These are phyloP conservation scores for Erpobdella octoculata DNA, from an alignment of 2,888 invertebrate species.

Conservation along the genomic window DNA sequence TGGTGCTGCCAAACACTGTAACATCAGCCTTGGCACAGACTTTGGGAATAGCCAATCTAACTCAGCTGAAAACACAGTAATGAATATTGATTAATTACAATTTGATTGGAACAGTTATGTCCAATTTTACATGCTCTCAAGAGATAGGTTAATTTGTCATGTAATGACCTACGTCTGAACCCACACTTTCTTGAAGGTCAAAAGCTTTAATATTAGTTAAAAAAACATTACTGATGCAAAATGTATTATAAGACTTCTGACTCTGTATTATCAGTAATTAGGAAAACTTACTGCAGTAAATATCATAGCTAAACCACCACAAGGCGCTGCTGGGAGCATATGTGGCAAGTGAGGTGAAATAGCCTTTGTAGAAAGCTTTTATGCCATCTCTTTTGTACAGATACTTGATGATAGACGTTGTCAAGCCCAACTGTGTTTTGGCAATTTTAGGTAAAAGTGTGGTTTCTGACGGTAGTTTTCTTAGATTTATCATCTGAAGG, in stretches of 20 bases:
- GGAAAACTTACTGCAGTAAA: slow-evolving; percentile 72
- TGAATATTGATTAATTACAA: no score
- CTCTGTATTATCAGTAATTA: no score
- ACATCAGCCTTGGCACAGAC: slow-evolving; percentile 64
- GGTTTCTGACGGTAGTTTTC: slow-evolving; percentile 4
- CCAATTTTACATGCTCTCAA: background rate
- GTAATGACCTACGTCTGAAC: no score
- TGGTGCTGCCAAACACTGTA: slow-evolving; percentile 83
- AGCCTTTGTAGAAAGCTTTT: slow-evolving; percentile 84
- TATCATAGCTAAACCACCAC: slow-evolving; percentile 92
- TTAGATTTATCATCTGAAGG: slow-evolving; percentile 76
- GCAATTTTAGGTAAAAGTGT: slow-evolving; percentile 5
- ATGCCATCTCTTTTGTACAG: slow-evolving; percentile 75
- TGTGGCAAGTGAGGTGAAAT: slow-evolving; percentile 78
- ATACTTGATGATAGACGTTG: slow-evolving; percentile 4
- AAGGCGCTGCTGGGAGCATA: slow-evolving; percentile 94
- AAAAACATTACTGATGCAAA: no score
- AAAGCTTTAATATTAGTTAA: no score
- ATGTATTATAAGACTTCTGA: no score
- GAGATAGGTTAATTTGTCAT: no score
- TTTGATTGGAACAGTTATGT: no score
- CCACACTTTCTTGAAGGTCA: no score
- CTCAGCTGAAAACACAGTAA: slow-evolving; percentile 36
- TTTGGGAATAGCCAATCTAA: slow-evolving; percentile 40
- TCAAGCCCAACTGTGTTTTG: slow-evolving; percentile 8